A percentile compares a stretch with the other conserved stretches of the same genome.
These are phyloP conservation scores for Tetanocera ferruginea DNA, from an alignment of 2,888 invertebrate genomes.

Conservation along the genomic window DNA sequence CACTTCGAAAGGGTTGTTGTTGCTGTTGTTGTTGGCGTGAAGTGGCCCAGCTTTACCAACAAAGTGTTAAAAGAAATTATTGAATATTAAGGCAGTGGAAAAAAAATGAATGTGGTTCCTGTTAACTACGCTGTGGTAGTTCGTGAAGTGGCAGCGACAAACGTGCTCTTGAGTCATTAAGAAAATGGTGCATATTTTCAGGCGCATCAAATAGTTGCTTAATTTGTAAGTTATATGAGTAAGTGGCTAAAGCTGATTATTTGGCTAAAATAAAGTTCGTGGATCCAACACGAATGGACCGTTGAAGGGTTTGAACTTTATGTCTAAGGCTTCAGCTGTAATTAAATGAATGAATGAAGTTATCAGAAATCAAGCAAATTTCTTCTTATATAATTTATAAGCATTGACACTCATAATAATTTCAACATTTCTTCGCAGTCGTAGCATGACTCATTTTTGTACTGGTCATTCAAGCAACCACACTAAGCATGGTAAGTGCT, in stretches of 20 bases:
- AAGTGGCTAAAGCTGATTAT: constrained; percentile 4
- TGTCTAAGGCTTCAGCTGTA: no score
- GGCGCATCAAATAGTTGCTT: not conserved
- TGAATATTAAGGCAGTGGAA: not conserved
- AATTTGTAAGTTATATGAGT: constrained; percentile 6
- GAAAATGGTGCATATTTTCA: constrained; percentile 22
- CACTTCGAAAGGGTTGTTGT: not conserved
- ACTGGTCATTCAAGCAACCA: no score
- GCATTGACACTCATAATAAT: no score
- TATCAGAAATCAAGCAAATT: not conserved
- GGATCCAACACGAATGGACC: not conserved
- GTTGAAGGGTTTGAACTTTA: no score
- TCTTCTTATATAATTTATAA: no score
- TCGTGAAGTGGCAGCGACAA: not conserved
- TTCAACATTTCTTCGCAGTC: no score
- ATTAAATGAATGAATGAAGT: not conserved
- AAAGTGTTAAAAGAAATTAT: constrained; percentile 14
- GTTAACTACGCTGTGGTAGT: not conserved
- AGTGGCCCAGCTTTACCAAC: not conserved
- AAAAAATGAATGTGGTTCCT: not conserved
- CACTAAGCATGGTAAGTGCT: no score
- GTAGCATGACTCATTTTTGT: no score
- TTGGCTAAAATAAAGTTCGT: not conserved
- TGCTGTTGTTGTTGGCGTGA: not conserved
- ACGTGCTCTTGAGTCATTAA: not conserved